A percentile compares a stretch with the other conserved stretches of the same genome.
phyloP scores from a whole-genome alignment of 2,113 vertebrate genomes.

The Hymenochirus boettgeri region DNA sequence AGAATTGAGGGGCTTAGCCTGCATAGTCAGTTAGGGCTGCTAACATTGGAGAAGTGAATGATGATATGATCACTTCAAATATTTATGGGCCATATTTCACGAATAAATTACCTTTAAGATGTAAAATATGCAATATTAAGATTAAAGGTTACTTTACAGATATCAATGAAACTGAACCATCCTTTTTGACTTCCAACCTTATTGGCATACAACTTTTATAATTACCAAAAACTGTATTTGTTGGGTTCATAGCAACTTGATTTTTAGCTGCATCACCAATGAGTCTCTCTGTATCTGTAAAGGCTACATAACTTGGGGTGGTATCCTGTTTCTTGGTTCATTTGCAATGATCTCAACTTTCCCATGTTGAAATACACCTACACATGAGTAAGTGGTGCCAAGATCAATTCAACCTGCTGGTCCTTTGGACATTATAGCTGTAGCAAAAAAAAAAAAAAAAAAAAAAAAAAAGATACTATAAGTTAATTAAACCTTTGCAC shows the following conservation, averaged over 20 bases:
- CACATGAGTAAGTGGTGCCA: conserved; percentile 94
- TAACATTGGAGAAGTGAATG: too few relatives aligned
- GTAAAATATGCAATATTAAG: too few relatives aligned
- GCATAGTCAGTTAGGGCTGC: too few relatives aligned
- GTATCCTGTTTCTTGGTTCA: conserved; percentile 88
- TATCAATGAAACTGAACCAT: too few relatives aligned
- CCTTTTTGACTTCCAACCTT: too few relatives aligned
- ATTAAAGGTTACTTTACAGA: too few relatives aligned
- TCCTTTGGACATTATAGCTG: conserved; percentile 44
- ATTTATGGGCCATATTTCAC: neutral
- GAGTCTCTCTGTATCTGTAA: conserved; percentile 80
- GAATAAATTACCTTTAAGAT: neutral
- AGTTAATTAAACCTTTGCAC: too few relatives aligned
- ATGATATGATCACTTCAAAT: too few relatives aligned
- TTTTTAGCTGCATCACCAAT: conserved; percentile 84
- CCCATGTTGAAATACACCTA: conserved; percentile 91
- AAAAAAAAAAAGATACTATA: too few relatives aligned
- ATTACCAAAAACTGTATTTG: conserved; percentile 74
- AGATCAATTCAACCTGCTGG: conserved; percentile 51
- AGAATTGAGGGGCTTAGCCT: too few relatives aligned
- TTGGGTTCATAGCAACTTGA: conserved; percentile 76
- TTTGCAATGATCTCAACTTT: conserved; percentile 98
- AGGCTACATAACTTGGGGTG: conserved; percentile 85
- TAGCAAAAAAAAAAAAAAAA: accelerated
- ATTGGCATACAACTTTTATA: too few relatives aligned